Conservation (phyloP, 1,140 invertebrate genomes). For the Sycophaga agraensis region DNA sequence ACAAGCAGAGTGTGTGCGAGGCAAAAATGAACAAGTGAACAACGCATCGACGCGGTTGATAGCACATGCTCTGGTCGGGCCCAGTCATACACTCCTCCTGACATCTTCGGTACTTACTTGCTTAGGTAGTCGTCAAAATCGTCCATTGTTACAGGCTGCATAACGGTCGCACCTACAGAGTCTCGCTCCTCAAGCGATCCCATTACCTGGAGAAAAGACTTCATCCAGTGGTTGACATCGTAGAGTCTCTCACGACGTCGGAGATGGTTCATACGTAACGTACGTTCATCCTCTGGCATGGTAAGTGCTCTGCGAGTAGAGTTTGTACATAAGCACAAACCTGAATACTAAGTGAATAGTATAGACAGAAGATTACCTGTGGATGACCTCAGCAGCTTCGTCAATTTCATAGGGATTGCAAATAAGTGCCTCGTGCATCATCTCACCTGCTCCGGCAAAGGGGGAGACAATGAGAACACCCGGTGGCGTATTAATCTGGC, state of each 20-base stretch:
- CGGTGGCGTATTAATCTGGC: conserved; percentile 83
- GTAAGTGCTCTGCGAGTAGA: conserved; percentile 82
- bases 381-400: conserved; percentile 82
- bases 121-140: conserved; percentile 85
- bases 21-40: not conserved
- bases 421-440: conserved; percentile 87
- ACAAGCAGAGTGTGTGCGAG: too few relatives aligned
- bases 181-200: conserved; percentile 78
- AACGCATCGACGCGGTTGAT: not conserved
- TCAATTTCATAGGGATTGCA: conserved; percentile 90
- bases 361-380: conserved; percentile 58
- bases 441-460: conserved; percentile 87
- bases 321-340: too few relatives aligned
- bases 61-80: conserved; percentile 49
- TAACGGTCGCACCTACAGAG: conserved; percentile 76
- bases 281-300: conserved; percentile 87
- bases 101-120: conserved; percentile 63
- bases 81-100: conserved; percentile 42
- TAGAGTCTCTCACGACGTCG: conserved; percentile 76
- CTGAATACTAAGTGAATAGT: too few relatives aligned
- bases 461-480: conserved; percentile 88
- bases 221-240: conserved; percentile 89
- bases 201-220: conserved; percentile 83
- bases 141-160: conserved; percentile 82
- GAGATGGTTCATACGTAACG: conserved; percentile 82